phyloP scores from a whole-genome alignment of 2,797 vertebrate species.

The Gallinago solitaria region DNA sequence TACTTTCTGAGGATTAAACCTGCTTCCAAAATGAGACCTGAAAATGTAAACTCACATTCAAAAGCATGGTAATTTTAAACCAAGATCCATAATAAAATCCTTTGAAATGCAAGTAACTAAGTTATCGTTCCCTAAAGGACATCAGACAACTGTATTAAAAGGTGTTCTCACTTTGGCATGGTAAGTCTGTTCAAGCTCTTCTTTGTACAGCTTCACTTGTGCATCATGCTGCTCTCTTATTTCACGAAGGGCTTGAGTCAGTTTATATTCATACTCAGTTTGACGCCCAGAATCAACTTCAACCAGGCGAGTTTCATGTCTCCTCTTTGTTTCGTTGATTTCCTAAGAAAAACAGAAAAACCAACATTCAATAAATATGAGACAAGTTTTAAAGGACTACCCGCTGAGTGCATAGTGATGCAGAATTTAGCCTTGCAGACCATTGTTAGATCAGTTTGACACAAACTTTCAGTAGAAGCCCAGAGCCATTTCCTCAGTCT shows the following conservation, averaged over 20 bases:
- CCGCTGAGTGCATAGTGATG: accelerated
- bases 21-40: not conserved
- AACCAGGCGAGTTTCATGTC: slow-evolving; percentile 82
- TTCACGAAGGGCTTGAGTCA: slow-evolving; percentile 84
- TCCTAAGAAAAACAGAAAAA: slow-evolving; percentile 76
- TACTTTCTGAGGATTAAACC: not conserved
- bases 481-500: not conserved
- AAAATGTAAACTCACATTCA: not conserved
- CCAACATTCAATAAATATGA: not conserved
- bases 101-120: not conserved
- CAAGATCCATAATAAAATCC: not conserved
- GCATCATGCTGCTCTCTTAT: slow-evolving; percentile 87
- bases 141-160: not conserved
- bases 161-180: slow-evolving; percentile 78
- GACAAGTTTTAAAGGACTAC: not conserved
- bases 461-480: not conserved
- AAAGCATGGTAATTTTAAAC: not conserved
- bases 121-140: not conserved
- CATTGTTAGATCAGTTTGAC: not conserved
- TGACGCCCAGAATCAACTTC: slow-evolving; percentile 87
- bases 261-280: slow-evolving; percentile 86
- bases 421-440: not conserved
- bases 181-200: slow-evolving; percentile 87
- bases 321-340: slow-evolving; percentile 84
- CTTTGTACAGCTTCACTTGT: slow-evolving; percentile 87